phyloP scores from a whole-genome alignment of 2,797 vertebrate species.

The Enteromius thamalakanensis region DNA sequence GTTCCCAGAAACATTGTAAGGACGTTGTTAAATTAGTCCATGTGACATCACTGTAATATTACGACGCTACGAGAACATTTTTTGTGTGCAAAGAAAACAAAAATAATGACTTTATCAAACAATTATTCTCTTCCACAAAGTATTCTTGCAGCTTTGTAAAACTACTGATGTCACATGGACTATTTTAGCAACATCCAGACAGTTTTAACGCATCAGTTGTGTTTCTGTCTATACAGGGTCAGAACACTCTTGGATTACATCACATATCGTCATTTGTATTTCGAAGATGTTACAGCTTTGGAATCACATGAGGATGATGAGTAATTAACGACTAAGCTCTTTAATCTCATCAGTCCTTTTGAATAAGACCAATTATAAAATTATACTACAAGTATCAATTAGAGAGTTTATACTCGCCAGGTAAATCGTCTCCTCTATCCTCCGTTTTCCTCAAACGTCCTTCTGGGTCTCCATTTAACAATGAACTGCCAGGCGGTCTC shows the following conservation, averaged over 20 bases:
- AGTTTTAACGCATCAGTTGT: background rate
- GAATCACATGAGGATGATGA: background rate
- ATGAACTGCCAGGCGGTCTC: background rate
- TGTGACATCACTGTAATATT: background rate
- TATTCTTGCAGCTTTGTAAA: too few relatives aligned
- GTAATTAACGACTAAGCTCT: background rate
- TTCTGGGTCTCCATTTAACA: constrained; percentile 24
- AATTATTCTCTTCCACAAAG: background rate
- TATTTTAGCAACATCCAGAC: background rate
- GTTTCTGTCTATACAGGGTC: background rate
- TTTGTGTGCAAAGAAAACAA: background rate
- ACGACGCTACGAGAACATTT: background rate
- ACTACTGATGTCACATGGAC: background rate
- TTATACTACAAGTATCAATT: background rate
- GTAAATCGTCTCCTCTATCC: background rate
- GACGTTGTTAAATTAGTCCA: too few relatives aligned
- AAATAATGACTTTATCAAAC: background rate
- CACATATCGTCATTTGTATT: background rate
- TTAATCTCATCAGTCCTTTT: background rate
- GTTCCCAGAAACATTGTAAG: background rate
- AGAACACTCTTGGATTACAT: background rate
- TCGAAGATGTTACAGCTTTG: background rate
- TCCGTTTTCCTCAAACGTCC: background rate
- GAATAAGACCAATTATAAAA: background rate
- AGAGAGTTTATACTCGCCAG: constrained; percentile 16